These are phyloP conservation scores for Scolopax bukidnonensis DNA, from an alignment of 2,797 vertebrate species.

Conservation along the genomic window DNA sequence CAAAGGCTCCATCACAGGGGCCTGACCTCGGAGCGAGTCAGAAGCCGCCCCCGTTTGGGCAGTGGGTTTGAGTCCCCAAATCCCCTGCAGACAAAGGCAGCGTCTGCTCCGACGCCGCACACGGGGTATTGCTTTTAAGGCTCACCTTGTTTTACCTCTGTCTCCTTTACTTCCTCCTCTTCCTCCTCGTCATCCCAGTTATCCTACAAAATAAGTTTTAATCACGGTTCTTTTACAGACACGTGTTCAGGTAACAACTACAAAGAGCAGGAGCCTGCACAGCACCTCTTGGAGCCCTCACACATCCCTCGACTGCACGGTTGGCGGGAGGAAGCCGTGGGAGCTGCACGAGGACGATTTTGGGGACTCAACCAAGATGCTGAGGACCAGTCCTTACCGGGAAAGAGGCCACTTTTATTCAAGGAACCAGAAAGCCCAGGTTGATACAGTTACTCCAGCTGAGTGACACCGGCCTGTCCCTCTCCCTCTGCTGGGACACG, in stretches of 20 bases:
- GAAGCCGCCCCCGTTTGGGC: rapidly evolving
- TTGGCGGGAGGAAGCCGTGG: neutral
- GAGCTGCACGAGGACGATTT: neutral
- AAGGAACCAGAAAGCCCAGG: neutral
- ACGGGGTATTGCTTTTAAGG: rapidly evolving
- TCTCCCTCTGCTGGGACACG: neutral
- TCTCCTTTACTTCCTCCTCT: slow-evolving; percentile 83
- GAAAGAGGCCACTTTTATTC: neutral
- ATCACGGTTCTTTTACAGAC: neutral
- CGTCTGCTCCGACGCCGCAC: rapidly evolving
- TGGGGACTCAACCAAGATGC: neutral
- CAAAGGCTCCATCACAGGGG: neutral
- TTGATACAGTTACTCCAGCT: rapidly evolving
- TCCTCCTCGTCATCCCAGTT: slow-evolving; percentile 96
- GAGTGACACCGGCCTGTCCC: rapidly evolving
- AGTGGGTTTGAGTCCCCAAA: neutral
- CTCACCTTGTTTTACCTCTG: slow-evolving; percentile 85
- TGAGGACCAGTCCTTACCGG: neutral
- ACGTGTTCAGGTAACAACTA: neutral
- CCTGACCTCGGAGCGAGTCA: rapidly evolving
- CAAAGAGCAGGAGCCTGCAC: neutral
- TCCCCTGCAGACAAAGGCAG: neutral
- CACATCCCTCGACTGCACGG: rapidly evolving
- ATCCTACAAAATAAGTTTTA: slow-evolving; percentile 81
- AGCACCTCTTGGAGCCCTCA: neutral